Evolutionary conservation across 35 echinoderm and acorn worm genomes (phyloP).

Genomic region (Ptychodera flava): DNA sequence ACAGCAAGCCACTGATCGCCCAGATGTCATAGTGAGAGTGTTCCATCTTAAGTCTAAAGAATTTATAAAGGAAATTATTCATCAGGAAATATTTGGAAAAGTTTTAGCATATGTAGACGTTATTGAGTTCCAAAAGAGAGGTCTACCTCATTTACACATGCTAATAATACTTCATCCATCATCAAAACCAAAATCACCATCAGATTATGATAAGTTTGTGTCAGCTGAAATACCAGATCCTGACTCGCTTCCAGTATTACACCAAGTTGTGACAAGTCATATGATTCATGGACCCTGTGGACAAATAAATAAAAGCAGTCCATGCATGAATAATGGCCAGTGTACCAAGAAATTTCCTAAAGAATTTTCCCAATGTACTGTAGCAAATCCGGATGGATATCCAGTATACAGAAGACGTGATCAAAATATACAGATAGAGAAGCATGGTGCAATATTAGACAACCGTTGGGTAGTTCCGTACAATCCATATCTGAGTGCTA

Average conservation of each 20-base stretch:
- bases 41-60: conserved; percentile 4
- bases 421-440: conserved; percentile 1
- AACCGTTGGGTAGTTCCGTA: conserved; percentile 25
- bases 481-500: conserved; percentile 23
- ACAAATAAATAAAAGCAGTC: conserved; percentile 9
- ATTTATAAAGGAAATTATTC: background rate
- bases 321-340: conserved; percentile 4
- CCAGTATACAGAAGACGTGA: conserved; percentile 14
- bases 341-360: conserved; percentile 18
- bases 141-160: conserved; percentile 21
- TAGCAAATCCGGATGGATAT: background rate
- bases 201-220: conserved; percentile 9
- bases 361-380: background rate
- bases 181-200: conserved; percentile 8
- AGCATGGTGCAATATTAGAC: conserved; percentile 14
- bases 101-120: conserved; percentile 8
- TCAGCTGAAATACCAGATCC: conserved; percentile 23
- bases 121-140: conserved; percentile 30
- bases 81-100: conserved; percentile 10
- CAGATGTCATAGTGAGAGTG: conserved; percentile 13
- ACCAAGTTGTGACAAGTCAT: conserved; percentile 12
- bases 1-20: background rate
- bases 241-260: background rate
- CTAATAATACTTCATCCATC: background rate
- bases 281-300: conserved; percentile 34